Percentiles rank a stretch among this genome's conserved stretches.
Evolutionary conservation across 2,797 vertebrate genomes (phyloP).

Genomic region (Parauchenoglanis punctatus): DNA sequence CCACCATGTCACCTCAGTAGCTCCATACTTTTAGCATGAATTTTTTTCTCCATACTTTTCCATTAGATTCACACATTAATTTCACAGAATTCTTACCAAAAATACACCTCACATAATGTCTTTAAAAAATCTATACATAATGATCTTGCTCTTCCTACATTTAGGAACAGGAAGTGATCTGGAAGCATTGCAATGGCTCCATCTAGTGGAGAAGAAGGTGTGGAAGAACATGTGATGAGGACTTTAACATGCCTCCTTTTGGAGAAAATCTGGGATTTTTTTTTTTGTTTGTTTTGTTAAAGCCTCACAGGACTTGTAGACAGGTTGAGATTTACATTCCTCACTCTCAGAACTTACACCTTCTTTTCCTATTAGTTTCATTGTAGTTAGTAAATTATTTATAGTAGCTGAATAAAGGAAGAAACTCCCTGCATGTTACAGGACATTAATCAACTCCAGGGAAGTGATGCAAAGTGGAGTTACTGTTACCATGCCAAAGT

Average conservation of each 20-base stretch:
- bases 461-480: no score
- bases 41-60: not conserved
- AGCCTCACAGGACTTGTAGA: not conserved
- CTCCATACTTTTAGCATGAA: not conserved
- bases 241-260: not conserved
- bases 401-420: not conserved
- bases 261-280: not conserved
- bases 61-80: not conserved
- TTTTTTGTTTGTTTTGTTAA: no score
- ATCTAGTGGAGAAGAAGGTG: slow-evolving; percentile 24
- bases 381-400: not conserved
- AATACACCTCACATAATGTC: not conserved
- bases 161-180: not conserved
- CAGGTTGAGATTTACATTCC: not conserved
- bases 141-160: not conserved
- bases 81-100: not conserved
- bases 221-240: not conserved
- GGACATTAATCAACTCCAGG: not conserved
- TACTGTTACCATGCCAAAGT: not conserved
- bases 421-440: not conserved
- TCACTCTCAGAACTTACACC: not conserved
- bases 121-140: not conserved
- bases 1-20: not conserved
- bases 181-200: slow-evolving; percentile 23
- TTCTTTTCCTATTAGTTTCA: not conserved